These are phyloP conservation scores for Pomatostomus ruficeps DNA, from an alignment of 2,113 vertebrate species.

Conservation along the genomic window DNA sequence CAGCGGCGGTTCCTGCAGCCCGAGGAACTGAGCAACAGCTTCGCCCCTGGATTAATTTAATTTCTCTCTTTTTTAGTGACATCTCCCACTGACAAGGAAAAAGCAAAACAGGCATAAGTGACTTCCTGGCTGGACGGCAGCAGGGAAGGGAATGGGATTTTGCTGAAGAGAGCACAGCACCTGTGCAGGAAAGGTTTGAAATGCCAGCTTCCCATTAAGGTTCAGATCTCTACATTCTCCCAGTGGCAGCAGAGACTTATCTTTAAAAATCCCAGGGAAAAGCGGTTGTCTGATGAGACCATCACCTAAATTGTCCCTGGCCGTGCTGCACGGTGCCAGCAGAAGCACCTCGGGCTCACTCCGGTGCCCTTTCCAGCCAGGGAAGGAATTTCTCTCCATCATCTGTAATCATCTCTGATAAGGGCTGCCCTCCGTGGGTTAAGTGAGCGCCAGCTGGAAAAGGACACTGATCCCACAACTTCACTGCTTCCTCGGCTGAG, in stretches of 20 bases:
- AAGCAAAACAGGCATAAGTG: not conserved
- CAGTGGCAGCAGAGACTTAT: not conserved
- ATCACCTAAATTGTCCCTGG: not conserved
- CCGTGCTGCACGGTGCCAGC: not conserved
- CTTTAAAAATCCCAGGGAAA: not conserved
- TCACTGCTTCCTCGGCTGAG: not conserved
- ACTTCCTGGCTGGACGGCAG: not conserved
- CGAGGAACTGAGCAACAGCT: not conserved
- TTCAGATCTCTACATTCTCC: not conserved
- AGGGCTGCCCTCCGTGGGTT: not conserved
- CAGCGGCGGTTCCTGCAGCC: not conserved
- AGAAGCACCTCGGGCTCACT: not conserved
- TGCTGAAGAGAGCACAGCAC: not conserved
- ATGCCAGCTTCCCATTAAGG: not conserved
- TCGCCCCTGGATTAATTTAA: not conserved
- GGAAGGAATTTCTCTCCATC: not conserved
- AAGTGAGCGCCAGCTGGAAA: not conserved
- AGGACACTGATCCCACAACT: not conserved
- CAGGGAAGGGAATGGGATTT: not conserved
- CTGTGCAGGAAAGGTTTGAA: not conserved
- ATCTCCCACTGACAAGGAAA: not conserved
- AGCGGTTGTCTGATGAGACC: not conserved
- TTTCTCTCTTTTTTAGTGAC: not conserved
- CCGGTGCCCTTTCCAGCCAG: not conserved
- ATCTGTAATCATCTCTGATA: not conserved